Conservation (phyloP, 2,113 vertebrate species). For the Eleginops maclovinus region DNA sequence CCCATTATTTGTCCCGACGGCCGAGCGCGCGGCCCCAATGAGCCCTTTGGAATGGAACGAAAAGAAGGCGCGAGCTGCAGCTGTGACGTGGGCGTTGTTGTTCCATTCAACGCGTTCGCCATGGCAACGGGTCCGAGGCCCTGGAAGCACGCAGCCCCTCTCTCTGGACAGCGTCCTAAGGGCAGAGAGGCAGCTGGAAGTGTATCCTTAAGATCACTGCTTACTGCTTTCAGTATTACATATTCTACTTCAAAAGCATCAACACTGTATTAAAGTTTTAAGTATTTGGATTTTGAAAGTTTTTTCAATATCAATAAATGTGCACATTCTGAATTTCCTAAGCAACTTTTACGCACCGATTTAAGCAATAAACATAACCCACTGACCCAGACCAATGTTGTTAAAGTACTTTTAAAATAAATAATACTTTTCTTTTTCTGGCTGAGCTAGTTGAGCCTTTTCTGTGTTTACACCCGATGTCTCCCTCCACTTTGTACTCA, state of each 20-base stretch:
- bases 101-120: slow-evolving; percentile 92
- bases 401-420: slow-evolving; percentile 10
- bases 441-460: slow-evolving; percentile 1
- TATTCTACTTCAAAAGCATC: neutral
- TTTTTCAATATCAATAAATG: neutral
- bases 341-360: slow-evolving; percentile 68
- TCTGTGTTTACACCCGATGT: slow-evolving; percentile 55
- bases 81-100: slow-evolving; percentile 92
- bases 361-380: slow-evolving; percentile 33
- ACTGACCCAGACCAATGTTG: slow-evolving; percentile 50
- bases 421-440: neutral
- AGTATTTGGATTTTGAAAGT: neutral
- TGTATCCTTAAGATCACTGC: slow-evolving; percentile 50
- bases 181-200: slow-evolving; percentile 76
- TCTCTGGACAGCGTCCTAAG: slow-evolving; percentile 88
- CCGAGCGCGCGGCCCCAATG: slow-evolving; percentile 80
- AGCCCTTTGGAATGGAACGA: slow-evolving; percentile 81
- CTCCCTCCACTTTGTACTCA: slow-evolving; percentile 60
- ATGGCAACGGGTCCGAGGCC: slow-evolving; percentile 94
- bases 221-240: neutral
- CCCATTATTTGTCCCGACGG: slow-evolving; percentile 78
- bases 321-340: neutral
- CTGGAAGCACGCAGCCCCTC: slow-evolving; percentile 90
- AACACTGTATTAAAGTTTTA: neutral
- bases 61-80: slow-evolving; percentile 84